Evolutionary conservation across 2,888 invertebrate genomes (phyloP).

Genomic region (Drosophila acutilabella): DNA sequence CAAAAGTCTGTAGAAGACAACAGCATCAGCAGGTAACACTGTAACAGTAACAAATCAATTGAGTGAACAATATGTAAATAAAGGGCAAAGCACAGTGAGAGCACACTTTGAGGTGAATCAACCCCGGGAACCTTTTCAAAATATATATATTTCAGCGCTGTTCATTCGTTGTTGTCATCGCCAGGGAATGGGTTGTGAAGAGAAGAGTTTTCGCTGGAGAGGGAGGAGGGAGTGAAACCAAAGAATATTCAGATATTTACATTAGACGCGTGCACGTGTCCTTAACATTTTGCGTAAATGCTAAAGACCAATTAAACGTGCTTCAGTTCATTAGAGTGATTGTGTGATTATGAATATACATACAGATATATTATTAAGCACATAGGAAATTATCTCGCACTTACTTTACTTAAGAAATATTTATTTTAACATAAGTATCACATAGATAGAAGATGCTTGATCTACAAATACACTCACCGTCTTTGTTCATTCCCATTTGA

Average conservation of each 20-base stretch:
- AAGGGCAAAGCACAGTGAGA: conserved; percentile 43
- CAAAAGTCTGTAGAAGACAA: conserved; percentile 76
- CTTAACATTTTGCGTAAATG: conserved; percentile 58
- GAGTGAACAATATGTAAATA: conserved; percentile 80
- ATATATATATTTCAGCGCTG: conserved; percentile 32
- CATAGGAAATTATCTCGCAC: no score
- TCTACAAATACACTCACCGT: conserved; percentile 88
- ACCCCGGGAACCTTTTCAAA: conserved; percentile 19
- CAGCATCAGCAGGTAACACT: conserved; percentile 57
- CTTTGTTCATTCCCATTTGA: conserved; percentile 99
- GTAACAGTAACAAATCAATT: conserved; percentile 73
- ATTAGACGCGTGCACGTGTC: conserved; percentile 64
- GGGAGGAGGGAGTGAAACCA: background rate
- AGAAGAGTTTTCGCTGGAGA: no score
- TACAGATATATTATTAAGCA: background rate
- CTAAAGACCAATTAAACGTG: conserved; percentile 74
- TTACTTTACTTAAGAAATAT: no score
- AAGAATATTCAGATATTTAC: conserved; percentile 44
- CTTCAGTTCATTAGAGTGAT: conserved; percentile 77
- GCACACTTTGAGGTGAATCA: conserved; percentile 21
- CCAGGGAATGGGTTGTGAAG: conserved; percentile 47
- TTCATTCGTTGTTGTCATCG: conserved; percentile 33
- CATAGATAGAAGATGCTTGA: no score
- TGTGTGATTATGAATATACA: conserved; percentile 40
- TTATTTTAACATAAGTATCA: no score